phyloP scores from a whole-genome alignment of 2,888 invertebrate species.

The Loripinus fragilis region DNA sequence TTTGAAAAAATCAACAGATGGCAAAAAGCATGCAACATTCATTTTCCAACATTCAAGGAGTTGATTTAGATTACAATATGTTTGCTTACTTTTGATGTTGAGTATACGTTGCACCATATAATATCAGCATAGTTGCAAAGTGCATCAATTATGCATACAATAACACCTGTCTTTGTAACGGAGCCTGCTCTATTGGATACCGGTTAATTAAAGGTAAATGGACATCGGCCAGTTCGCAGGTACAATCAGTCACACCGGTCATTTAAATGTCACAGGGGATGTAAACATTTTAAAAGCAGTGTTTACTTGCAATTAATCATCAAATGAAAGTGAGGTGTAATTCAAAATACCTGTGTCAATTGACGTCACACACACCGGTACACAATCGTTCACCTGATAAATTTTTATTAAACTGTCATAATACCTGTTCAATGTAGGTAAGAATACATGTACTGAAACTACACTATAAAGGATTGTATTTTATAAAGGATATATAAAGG shows the following conservation, averaged over 20 bases:
- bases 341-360: conserved; percentile 10
- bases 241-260: neutral
- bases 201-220: conserved; percentile 4
- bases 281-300: conserved; percentile 2
- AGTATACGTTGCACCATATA: too few species aligned
- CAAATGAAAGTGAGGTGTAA: conserved; percentile 13
- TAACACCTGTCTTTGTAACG: neutral
- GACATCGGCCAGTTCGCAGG: neutral
- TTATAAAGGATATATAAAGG: neutral
- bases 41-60: too few species aligned
- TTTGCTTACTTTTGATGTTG: too few species aligned
- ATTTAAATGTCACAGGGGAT: conserved; percentile 14
- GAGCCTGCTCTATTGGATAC: neutral
- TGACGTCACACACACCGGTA: conserved; percentile 1
- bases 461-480: neutral
- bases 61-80: too few species aligned
- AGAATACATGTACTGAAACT: neutral
- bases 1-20: too few species aligned
- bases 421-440: neutral
- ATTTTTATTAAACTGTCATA: neutral
- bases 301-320: neutral
- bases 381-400: neutral
- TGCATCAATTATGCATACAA: conserved; percentile 1
- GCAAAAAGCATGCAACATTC: too few species aligned
- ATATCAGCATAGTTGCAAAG: too few species aligned